phyloP scores from a whole-genome alignment of 1,140 invertebrate species.

The Physella acuta region DNA sequence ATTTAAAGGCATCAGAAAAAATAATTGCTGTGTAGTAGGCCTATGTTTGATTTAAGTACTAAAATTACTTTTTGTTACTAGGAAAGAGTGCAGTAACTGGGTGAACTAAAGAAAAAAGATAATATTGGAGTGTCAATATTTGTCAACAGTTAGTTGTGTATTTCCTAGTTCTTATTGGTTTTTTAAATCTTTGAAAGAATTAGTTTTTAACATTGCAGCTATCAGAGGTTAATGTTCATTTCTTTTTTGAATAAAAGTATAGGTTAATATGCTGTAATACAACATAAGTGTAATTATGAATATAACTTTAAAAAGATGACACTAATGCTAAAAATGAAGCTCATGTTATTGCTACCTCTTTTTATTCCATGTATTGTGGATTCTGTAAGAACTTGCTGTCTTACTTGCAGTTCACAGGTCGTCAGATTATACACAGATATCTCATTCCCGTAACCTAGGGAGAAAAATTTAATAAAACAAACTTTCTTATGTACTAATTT shows the following conservation, averaged over 20 bases:
- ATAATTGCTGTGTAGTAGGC: background rate
- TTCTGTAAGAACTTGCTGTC: constrained; percentile 9
- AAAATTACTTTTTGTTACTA: too few species aligned
- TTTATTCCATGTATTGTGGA: constrained; percentile 21
- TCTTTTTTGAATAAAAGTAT: background rate
- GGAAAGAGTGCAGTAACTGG: too few species aligned
- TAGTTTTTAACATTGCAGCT: background rate
- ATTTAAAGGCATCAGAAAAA: background rate
- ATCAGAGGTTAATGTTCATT: background rate
- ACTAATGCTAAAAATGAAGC: background rate
- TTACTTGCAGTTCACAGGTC: background rate
- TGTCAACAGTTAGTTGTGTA: too few species aligned
- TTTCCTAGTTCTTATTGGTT: too few species aligned
- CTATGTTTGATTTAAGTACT: too few species aligned
- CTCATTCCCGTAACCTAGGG: constrained; percentile 19
- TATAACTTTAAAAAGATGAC: background rate
- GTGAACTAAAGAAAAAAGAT: too few species aligned
- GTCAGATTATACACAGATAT: background rate
- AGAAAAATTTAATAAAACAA: background rate
- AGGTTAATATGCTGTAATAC: too few species aligned
- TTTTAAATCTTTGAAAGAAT: too few species aligned
- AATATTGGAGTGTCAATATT: too few species aligned
- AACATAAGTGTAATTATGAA: too few species aligned
- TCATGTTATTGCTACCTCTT: constrained; percentile 3
- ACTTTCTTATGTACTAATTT: too few species aligned